Conservation (phyloP, 2,797 vertebrate species). For the Crenuchus spilurus region DNA sequence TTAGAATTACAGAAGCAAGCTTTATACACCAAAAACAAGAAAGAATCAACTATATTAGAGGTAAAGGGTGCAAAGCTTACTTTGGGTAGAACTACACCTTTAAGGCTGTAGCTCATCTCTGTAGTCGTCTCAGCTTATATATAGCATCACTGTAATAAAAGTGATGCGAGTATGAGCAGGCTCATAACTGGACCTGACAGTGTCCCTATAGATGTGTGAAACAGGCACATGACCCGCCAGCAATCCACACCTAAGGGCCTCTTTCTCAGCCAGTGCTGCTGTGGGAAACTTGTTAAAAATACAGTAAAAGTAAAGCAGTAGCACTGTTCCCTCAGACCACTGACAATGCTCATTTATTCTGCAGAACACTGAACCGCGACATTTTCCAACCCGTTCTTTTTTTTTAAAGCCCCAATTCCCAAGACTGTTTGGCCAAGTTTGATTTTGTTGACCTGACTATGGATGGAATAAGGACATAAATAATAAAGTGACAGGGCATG, state of each 20-base stretch:
- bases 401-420: not conserved
- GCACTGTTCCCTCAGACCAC: not conserved
- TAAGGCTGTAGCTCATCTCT: not conserved
- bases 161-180: too few relatives aligned
- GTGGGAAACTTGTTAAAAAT: constrained; percentile 13
- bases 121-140: too few relatives aligned
- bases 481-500: too few relatives aligned
- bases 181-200: constrained; percentile 42
- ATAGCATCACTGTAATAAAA: not conserved
- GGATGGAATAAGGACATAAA: too few relatives aligned
- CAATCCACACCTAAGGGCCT: not conserved
- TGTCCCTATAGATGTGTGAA: constrained; percentile 14
- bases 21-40: too few relatives aligned
- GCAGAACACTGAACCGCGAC: not conserved
- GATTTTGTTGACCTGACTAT: too few relatives aligned
- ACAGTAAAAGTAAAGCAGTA: not conserved
- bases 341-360: not conserved
- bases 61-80: not conserved
- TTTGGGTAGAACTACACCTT: not conserved
- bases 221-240: not conserved
- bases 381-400: not conserved
- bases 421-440: too few relatives aligned
- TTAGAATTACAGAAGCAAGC: too few relatives aligned
- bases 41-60: too few relatives aligned
- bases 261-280: not conserved